Evolutionary conservation across 2,797 vertebrate genomes (phyloP).

Genomic region (Babyrousa celebensis): DNA sequence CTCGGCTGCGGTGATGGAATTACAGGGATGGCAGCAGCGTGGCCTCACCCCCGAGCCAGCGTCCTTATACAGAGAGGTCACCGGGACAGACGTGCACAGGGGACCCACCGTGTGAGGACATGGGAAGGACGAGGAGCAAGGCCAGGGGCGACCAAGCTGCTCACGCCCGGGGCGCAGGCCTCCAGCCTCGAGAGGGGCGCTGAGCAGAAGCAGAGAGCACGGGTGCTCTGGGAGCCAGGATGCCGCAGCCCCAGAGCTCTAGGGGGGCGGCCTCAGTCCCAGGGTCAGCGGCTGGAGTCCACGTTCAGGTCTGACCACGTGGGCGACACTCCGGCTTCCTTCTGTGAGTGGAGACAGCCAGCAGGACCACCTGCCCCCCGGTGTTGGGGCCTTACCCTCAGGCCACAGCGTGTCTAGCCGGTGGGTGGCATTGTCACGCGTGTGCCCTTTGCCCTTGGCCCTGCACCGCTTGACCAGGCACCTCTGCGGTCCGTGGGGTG

Average conservation of each 20-base stretch:
- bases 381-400: accelerated
- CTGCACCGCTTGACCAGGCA: accelerated
- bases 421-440: accelerated
- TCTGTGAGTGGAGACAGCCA: accelerated
- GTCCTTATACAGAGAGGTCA: neutral
- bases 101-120: neutral
- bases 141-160: no score
- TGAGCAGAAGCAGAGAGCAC: neutral
- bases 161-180: accelerated
- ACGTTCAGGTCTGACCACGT: no score
- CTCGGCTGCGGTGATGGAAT: no score
- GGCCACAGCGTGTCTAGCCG: accelerated
- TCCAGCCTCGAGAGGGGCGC: no score
- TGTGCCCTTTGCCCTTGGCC: accelerated
- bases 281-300: accelerated
- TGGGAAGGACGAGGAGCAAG: neutral
- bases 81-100: accelerated
- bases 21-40: accelerated
- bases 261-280: accelerated
- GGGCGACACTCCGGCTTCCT: accelerated
- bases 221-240: no score
- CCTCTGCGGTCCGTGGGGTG: neutral
- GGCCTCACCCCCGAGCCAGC: neutral
- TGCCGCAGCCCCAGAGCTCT: neutral
- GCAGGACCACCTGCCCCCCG: no score